phyloP scores from a whole-genome alignment of 2,113 vertebrate species.

The Gallinago jamesoni region DNA sequence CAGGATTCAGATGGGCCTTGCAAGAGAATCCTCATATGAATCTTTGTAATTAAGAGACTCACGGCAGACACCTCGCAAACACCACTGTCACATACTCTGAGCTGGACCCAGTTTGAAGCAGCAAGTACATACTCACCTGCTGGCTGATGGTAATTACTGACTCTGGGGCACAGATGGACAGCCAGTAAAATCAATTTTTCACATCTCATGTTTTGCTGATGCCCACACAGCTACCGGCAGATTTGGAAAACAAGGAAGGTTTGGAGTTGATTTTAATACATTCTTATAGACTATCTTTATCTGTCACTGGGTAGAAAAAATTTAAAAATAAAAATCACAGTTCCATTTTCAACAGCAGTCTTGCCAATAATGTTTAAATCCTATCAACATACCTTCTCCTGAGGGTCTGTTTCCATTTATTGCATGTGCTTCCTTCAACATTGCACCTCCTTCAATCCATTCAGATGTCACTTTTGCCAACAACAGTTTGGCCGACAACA shows the following conservation, averaged over 20 bases:
- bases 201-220: slow-evolving; percentile 36
- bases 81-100: slow-evolving; percentile 26
- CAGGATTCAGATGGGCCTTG: background rate
- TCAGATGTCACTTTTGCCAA: background rate
- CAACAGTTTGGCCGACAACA: background rate
- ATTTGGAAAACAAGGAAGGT: slow-evolving; percentile 21
- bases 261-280: slow-evolving; percentile 54
- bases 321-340: slow-evolving; percentile 33
- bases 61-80: slow-evolving; percentile 6
- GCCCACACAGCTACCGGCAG: slow-evolving; percentile 28
- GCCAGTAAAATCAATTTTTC: slow-evolving; percentile 73
- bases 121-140: slow-evolving; percentile 48
- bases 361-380: background rate
- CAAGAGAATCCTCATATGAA: slow-evolving; percentile 18
- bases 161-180: slow-evolving; percentile 41
- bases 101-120: slow-evolving; percentile 51
- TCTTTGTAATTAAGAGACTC: slow-evolving; percentile 52
- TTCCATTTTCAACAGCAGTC: slow-evolving; percentile 1
- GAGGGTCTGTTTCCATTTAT: background rate
- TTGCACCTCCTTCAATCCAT: background rate
- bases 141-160: slow-evolving; percentile 70
- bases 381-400: background rate
- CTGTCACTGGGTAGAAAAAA: background rate
- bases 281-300: background rate
- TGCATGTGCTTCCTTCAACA: background rate